Evolutionary conservation across 1,140 invertebrate species (phyloP).

Genomic region (Agrilus planipennis): DNA sequence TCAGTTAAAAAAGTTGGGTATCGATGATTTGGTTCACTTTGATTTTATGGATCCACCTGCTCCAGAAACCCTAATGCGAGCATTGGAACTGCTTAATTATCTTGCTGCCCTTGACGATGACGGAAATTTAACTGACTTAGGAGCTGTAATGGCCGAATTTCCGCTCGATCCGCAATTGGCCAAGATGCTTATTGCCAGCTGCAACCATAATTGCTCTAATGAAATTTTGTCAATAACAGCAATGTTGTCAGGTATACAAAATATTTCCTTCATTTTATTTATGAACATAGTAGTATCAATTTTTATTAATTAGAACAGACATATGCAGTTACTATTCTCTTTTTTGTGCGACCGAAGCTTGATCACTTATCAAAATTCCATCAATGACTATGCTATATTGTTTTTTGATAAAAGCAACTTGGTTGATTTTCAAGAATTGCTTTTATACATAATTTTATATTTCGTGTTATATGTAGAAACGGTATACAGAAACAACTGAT

Average conservation of each 20-base stretch:
- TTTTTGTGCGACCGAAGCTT: too few relatives aligned
- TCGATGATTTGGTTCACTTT: constrained; percentile 98
- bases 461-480: too few relatives aligned
- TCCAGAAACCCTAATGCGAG: constrained; percentile 99
- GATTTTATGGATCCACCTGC: constrained; percentile 99
- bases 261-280: background rate
- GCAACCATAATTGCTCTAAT: constrained; percentile 97
- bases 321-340: too few relatives aligned
- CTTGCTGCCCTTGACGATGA: constrained; percentile 94
- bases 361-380: too few relatives aligned
- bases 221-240: constrained; percentile 98
- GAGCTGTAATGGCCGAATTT: constrained; percentile 99
- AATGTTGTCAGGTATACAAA: constrained; percentile 89
- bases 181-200: constrained; percentile 96
- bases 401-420: too few relatives aligned
- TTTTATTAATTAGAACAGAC: too few relatives aligned
- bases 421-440: too few relatives aligned
- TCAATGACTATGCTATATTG: too few relatives aligned
- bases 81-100: constrained; percentile 95
- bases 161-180: constrained; percentile 97
- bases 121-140: constrained; percentile 87
- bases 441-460: too few relatives aligned
- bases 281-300: too few relatives aligned
- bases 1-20: constrained; percentile 97
- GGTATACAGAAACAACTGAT: too few relatives aligned